A percentile compares a stretch with the other conserved stretches of the same genome.
Evolutionary conservation across 2,888 invertebrate genomes (phyloP).

Genomic region (Philopedon plagiatum): DNA sequence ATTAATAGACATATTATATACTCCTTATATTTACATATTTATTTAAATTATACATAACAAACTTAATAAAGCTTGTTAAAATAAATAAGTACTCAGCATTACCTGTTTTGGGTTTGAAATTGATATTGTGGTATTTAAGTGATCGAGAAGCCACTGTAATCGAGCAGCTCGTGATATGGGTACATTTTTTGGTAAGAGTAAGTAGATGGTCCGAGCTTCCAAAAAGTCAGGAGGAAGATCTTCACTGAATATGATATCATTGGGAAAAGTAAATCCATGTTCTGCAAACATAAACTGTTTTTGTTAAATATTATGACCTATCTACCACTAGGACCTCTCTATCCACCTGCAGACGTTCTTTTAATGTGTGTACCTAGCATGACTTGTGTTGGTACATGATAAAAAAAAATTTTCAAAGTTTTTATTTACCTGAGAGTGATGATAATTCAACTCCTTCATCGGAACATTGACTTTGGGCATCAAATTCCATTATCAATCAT

Average conservation of each 20-base stretch:
- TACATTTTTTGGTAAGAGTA: slow-evolving; percentile 79
- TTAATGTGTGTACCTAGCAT: too few species aligned
- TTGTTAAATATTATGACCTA: too few species aligned
- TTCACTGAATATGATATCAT: slow-evolving; percentile 57
- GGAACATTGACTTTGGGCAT: slow-evolving; percentile 63
- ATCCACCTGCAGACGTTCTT: too few species aligned
- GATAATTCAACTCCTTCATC: slow-evolving; percentile 63
- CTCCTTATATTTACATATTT: too few species aligned
- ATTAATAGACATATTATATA: too few species aligned
- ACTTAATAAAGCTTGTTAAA: too few species aligned
- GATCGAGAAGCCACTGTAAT: slow-evolving; percentile 82
- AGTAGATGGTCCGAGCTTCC: slow-evolving; percentile 76
- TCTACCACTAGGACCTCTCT: too few species aligned
- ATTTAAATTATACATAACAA: too few species aligned
- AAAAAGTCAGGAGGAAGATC: slow-evolving; percentile 65
- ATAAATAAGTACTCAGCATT: too few species aligned
- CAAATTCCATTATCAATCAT: slow-evolving; percentile 61
- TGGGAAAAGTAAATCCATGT: slow-evolving; percentile 57
- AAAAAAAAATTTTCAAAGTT: too few species aligned
- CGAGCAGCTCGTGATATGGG: slow-evolving; percentile 81
- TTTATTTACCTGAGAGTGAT: slow-evolving; percentile 60
- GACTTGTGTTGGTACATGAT: too few species aligned
- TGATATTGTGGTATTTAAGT: slow-evolving; percentile 74
- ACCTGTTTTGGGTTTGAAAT: slow-evolving; percentile 67
- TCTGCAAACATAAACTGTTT: slow-evolving; percentile 21